Conservation (phyloP, 2,888 invertebrate genomes). For the Xestia c-nigrum region DNA sequence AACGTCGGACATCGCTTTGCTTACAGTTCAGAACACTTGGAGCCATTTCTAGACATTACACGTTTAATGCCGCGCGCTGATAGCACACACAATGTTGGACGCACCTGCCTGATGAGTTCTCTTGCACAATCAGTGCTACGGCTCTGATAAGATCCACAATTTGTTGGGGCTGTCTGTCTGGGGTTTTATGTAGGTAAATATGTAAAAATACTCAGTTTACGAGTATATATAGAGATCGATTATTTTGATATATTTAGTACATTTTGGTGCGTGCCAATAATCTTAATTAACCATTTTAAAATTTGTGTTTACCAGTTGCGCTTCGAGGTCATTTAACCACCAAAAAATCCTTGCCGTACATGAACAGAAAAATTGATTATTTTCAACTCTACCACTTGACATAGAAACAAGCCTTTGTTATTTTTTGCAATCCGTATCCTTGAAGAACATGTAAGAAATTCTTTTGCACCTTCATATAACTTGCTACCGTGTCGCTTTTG, state of each 20-base stretch:
- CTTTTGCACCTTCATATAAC: neutral
- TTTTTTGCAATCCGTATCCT: neutral
- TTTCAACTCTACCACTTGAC: neutral
- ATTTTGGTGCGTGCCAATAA: neutral
- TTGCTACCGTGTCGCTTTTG: neutral
- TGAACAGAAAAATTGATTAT: neutral
- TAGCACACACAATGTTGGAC: constrained; percentile 53
- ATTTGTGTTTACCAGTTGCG: neutral
- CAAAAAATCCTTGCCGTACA: neutral
- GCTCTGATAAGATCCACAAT: constrained; percentile 10
- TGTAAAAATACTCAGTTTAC: neutral
- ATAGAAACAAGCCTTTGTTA: neutral
- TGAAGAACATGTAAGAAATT: no score
- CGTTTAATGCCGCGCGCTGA: constrained; percentile 50
- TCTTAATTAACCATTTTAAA: neutral
- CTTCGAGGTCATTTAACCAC: neutral
- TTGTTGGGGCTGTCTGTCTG: neutral
- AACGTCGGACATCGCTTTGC: constrained; percentile 65
- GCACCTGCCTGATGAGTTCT: constrained; percentile 41
- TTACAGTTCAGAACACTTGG: constrained; percentile 59
- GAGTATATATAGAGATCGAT: neutral
- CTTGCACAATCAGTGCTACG: constrained; percentile 26
- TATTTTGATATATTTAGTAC: neutral
- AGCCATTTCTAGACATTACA: constrained; percentile 65
- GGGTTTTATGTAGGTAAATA: neutral